Conservation (phyloP, 2,113 vertebrate genomes). For the Chionomys nivalis region DNA sequence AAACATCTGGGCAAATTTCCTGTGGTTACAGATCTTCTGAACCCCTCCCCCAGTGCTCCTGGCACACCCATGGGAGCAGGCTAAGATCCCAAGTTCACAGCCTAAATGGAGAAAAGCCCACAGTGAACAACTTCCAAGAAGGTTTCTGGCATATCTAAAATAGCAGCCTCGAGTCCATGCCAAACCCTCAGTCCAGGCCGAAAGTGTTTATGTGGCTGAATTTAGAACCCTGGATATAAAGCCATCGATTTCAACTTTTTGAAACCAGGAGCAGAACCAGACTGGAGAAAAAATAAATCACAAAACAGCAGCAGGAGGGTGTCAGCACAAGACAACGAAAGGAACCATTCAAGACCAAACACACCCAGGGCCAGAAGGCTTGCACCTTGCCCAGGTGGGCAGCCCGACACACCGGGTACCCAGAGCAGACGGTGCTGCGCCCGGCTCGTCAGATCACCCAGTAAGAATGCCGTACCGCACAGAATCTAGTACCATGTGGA, state of each 20-base stretch:
- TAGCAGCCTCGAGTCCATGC: neutral
- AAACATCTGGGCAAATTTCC: neutral
- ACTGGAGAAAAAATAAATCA: neutral
- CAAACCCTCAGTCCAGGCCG: constrained; percentile 48
- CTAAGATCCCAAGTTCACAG: neutral
- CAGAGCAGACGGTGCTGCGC: neutral
- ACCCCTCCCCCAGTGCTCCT: neutral
- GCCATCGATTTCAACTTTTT: constrained; percentile 1
- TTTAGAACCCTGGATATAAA: constrained; percentile 62
- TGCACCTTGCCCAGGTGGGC: neutral
- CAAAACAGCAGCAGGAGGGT: neutral
- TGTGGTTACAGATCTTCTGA: neutral
- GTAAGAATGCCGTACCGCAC: neutral
- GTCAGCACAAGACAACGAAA: neutral
- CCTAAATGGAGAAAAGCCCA: neutral
- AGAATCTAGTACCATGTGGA: rapidly evolving
- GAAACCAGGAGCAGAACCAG: constrained; percentile 3
- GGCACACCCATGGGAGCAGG: neutral
- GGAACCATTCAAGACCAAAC: rapidly evolving
- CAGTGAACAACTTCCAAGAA: neutral
- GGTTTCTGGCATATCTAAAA: neutral
- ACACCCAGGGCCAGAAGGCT: rapidly evolving
- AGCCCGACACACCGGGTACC: neutral
- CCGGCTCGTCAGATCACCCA: rapidly evolving
- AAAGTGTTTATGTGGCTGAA: neutral